Conservation (phyloP, 2,113 vertebrate genomes). For the Coptodon rendalli region DNA sequence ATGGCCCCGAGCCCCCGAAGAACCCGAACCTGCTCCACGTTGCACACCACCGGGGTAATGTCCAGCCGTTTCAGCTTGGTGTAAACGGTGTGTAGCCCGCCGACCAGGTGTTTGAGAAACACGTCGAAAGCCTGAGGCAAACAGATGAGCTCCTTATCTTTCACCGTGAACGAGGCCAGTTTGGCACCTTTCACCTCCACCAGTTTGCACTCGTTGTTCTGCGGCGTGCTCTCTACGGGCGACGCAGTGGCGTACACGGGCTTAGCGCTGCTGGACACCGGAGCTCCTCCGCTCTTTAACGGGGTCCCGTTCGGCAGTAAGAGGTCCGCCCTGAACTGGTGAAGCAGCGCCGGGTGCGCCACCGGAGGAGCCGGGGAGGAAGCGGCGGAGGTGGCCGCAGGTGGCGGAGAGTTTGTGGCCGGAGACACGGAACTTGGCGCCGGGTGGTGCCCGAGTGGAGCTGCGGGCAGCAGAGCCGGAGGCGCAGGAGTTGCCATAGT, state of each 20-base stretch:
- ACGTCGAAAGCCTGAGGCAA: conserved; percentile 96
- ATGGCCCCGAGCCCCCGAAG: conserved; percentile 92
- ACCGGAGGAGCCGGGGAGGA: conserved; percentile 65
- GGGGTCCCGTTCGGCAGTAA: conserved; percentile 61
- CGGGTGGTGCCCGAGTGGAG: conserved; percentile 80
- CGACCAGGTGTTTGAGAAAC: conserved; percentile 95
- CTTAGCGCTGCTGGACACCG: conserved; percentile 74
- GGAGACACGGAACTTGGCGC: conserved; percentile 82
- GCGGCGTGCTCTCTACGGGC: conserved; percentile 95
- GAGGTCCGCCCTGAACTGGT: conserved; percentile 82
- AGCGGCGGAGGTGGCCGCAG: conserved; percentile 60
- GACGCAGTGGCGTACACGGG: conserved; percentile 96
- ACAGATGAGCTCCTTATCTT: conserved; percentile 92
- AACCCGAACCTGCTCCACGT: conserved; percentile 96
- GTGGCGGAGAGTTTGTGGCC: conserved; percentile 75
- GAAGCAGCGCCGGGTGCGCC: conserved; percentile 69
- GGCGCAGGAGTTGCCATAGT: conserved; percentile 87
- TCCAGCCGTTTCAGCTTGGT: conserved; percentile 96
- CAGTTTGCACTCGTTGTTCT: conserved; percentile 98
- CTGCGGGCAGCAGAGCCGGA: conserved; percentile 80
- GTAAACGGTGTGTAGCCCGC: conserved; percentile 94
- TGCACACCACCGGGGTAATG: conserved; percentile 95
- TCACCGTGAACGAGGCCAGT: conserved; percentile 94
- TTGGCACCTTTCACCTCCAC: conserved; percentile 94
- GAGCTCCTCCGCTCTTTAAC: conserved; percentile 60